A percentile compares a stretch with the other conserved stretches of the same genome.
phyloP scores from a whole-genome alignment of 1,140 invertebrate species.

The Chironomus striatipennis region DNA sequence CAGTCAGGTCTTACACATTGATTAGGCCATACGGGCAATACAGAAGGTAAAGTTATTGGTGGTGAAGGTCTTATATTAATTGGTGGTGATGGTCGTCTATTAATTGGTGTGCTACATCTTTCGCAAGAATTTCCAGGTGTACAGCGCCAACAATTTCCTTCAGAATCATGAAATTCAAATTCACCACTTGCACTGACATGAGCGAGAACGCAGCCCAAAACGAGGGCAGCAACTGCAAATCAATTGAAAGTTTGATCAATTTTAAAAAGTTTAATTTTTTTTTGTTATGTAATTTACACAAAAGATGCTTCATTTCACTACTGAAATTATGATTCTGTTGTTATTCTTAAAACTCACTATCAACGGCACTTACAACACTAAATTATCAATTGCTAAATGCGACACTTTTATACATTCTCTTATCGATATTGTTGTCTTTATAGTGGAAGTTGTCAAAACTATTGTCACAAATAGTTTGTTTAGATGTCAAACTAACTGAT shows the following conservation, averaged over 20 bases:
- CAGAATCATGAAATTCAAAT: not conserved
- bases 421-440: not conserved
- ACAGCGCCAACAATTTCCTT: not conserved
- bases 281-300: not conserved
- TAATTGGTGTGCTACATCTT: not conserved
- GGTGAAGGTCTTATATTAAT: too few species aligned
- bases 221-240: slow-evolving; percentile 5
- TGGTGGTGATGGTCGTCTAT: too few species aligned
- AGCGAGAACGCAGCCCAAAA: not conserved
- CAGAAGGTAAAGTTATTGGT: too few species aligned
- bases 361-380: not conserved
- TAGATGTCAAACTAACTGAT: not conserved
- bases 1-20: not conserved
- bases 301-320: not conserved
- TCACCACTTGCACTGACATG: not conserved
- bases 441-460: not conserved
- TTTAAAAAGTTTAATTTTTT: not conserved
- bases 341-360: not conserved
- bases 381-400: too few species aligned
- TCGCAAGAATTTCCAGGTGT: not conserved
- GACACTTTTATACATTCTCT: too few species aligned
- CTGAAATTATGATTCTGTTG: not conserved
- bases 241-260: not conserved
- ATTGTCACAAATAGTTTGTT: too few species aligned
- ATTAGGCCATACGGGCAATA: not conserved